phyloP scores from a whole-genome alignment of 1,140 invertebrate species.

The Aphidius gifuensis region DNA sequence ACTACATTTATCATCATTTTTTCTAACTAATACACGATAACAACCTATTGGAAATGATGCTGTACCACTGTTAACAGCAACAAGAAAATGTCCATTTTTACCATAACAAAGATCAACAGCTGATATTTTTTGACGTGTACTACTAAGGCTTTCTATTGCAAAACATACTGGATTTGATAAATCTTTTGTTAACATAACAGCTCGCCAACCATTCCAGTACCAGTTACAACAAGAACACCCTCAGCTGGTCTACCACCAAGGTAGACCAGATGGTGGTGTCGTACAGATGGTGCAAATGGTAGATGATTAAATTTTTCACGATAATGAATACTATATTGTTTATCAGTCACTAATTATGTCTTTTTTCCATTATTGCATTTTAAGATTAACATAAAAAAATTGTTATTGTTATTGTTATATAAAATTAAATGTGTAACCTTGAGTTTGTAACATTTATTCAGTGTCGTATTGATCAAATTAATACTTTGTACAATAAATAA shows the following conservation, averaged over 20 bases:
- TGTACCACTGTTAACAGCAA: conserved; percentile 70
- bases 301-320: conserved; percentile 80
- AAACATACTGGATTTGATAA: conserved; percentile 50
- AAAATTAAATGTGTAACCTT: too few relatives aligned
- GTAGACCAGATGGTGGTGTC: too few relatives aligned
- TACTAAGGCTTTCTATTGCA: conserved; percentile 68
- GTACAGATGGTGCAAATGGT: conserved; percentile 74
- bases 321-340: conserved; percentile 77
- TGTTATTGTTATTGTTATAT: too few relatives aligned
- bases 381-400: too few relatives aligned
- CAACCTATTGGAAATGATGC: conserved; percentile 71
- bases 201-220: conserved; percentile 71
- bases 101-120: conserved; percentile 73
- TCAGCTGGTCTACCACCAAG: conserved; percentile 79
- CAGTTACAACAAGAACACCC: conserved; percentile 76
- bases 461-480: too few relatives aligned
- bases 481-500: too few relatives aligned
- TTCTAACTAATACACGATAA: conserved; percentile 65
- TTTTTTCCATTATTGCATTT: conserved; percentile 70
- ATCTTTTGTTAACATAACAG: conserved; percentile 61
- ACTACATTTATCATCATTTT: conserved; percentile 58
- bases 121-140: conserved; percentile 69
- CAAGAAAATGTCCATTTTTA: conserved; percentile 76
- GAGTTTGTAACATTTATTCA: too few relatives aligned
- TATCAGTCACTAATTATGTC: conserved; percentile 63